These are phyloP conservation scores for Oxyura jamaicensis DNA, from an alignment of 2,113 vertebrate genomes.

Conservation along the genomic window DNA sequence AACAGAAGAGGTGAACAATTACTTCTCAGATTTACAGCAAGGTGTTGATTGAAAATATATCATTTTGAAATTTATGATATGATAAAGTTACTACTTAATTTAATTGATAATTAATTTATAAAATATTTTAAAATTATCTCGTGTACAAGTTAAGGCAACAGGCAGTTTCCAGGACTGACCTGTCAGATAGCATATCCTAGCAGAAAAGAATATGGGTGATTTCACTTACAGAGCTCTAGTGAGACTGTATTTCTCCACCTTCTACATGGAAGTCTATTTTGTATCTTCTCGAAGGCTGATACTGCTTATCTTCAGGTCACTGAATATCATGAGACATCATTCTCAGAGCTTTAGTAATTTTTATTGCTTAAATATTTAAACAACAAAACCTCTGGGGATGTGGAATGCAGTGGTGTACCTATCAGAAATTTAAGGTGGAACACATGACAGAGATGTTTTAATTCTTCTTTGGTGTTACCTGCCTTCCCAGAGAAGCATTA, in stretches of 20 bases:
- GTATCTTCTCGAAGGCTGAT: constrained; percentile 61
- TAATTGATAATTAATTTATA: too few relatives aligned
- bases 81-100: neutral
- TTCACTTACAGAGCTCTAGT: constrained; percentile 71
- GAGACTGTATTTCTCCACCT: constrained; percentile 59
- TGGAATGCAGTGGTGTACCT: neutral
- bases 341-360: constrained; percentile 62
- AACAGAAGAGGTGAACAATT: neutral
- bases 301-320: constrained; percentile 63
- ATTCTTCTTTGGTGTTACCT: neutral
- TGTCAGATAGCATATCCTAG: constrained; percentile 68
- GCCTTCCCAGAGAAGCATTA: neutral
- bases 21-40: neutral
- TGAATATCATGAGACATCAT: constrained; percentile 62
- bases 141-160: constrained; percentile 71
- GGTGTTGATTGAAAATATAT: neutral
- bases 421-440: constrained; percentile 60
- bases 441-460: neutral
- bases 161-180: constrained; percentile 69
- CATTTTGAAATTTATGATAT: neutral
- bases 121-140: neutral
- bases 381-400: constrained; percentile 18
- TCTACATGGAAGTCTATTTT: constrained; percentile 43
- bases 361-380: constrained; percentile 71
- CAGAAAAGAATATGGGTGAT: constrained; percentile 64